Conservation (phyloP, 2,113 vertebrate species). For the Tichodroma muraria region DNA sequence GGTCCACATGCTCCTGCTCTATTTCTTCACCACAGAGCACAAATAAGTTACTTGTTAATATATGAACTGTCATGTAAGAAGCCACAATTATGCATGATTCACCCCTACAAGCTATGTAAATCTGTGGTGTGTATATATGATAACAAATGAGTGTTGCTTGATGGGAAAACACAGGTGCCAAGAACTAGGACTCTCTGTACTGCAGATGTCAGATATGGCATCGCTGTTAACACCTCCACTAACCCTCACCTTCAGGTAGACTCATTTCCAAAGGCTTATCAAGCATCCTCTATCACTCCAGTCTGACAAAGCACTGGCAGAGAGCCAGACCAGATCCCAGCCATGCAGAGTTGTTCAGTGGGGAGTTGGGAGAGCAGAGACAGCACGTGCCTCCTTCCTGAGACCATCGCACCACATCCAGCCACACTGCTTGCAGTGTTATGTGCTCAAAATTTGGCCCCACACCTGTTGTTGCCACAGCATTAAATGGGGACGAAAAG, state of each 20-base stretch:
- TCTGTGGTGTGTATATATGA: constrained; percentile 29
- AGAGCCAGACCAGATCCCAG: neutral
- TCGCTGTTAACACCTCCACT: constrained; percentile 30
- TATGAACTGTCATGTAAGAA: constrained; percentile 58
- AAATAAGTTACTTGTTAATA: constrained; percentile 35
- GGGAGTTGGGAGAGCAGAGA: neutral
- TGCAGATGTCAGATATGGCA: constrained; percentile 19
- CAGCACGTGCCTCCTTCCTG: neutral
- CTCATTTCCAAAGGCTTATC: constrained; percentile 19
- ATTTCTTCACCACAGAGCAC: neutral
- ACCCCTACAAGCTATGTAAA: constrained; percentile 35
- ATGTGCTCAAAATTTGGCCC: rapidly evolving
- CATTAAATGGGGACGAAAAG: neutral
- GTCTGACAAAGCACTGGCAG: neutral
- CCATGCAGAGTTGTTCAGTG: neutral
- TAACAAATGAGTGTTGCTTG: constrained; percentile 55
- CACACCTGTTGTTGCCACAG: rapidly evolving
- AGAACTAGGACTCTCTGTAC: constrained; percentile 1
- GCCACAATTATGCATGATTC: constrained; percentile 58
- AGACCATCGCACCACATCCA: rapidly evolving
- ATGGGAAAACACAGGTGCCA: constrained; percentile 46
- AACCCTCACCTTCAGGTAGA: constrained; percentile 42
- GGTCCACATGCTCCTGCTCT: neutral
- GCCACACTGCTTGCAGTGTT: neutral
- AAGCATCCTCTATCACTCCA: neutral